A percentile compares a stretch with the other conserved stretches of the same genome.
phyloP scores from a whole-genome alignment of 2,888 invertebrate genomes.

The Lamellibrachia columna region DNA sequence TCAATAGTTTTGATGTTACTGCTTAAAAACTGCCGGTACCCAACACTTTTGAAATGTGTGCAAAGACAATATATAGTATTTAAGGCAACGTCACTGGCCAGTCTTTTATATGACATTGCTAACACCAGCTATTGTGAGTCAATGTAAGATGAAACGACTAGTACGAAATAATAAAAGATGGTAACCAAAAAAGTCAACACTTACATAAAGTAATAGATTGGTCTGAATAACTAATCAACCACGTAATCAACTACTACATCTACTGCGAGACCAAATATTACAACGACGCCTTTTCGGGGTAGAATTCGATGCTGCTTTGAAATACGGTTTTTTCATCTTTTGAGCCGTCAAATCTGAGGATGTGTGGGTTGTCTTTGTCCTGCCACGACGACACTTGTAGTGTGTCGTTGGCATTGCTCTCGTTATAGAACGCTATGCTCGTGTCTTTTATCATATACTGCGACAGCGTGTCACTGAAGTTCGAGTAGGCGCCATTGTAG shows the following conservation, averaged over 20 bases:
- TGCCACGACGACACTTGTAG: constrained; percentile 52
- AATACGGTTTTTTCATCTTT: constrained; percentile 31
- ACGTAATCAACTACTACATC: background rate
- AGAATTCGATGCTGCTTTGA: constrained; percentile 39
- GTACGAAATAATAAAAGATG: too few relatives aligned
- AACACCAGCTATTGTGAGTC: too few relatives aligned
- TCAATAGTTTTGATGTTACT: too few relatives aligned
- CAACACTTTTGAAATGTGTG: too few relatives aligned
- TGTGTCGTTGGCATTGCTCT: constrained; percentile 52
- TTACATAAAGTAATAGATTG: too few relatives aligned
- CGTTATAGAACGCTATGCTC: constrained; percentile 51
- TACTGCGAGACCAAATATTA: background rate
- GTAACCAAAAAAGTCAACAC: too few relatives aligned
- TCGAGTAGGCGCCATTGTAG: constrained; percentile 33
- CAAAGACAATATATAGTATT: too few relatives aligned
- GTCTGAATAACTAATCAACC: too few relatives aligned
- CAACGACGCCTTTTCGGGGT: background rate
- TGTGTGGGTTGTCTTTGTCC: constrained; percentile 33
- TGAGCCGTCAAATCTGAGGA: constrained; percentile 35
- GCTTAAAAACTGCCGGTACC: too few relatives aligned
- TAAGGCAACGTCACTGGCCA: too few relatives aligned
- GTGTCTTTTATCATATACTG: constrained; percentile 46
- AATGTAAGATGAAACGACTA: too few relatives aligned
- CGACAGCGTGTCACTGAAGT: constrained; percentile 39
- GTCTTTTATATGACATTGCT: too few relatives aligned